Base-by-base conservation (phyloP, 2,113 vertebrate species). In the Poeciliopsis prolifica region DNA sequence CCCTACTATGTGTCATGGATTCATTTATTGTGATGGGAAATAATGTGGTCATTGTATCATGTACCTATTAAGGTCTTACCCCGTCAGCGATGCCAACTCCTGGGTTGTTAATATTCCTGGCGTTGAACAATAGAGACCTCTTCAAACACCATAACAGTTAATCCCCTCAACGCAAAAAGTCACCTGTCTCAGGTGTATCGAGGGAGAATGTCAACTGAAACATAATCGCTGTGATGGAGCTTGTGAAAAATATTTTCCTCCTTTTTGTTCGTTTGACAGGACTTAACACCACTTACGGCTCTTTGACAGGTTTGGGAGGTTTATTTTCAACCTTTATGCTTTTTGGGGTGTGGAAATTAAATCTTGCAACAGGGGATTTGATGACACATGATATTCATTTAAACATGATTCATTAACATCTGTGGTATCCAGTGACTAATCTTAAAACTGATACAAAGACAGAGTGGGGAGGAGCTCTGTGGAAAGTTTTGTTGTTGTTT, bases 151-250 rank as follows among this genome's bases (percentile, higher is more conserved):
- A 88, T 83, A 89, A 89, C 86, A 75, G 91, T 83, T 92, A 91
- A 93, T 93, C 91, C 92, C 85, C 80, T 72, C 58, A 6, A 44
- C 6, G 84, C 67, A 90, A 93, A 58, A 94, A 94, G 93, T 93
- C 92, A 91, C 89, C 80, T 78, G 92, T 93, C 94, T 94, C 92
- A 90, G 90, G 90, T 94, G 90, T 92, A 67, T 89, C 30, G 42
- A 71, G 78, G 75, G 90, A 92, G 87, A 94, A 93, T 93, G 92
- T 92, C 92, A 93, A 65, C 79, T 94, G 93, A 93, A 94, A 94
- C 93, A 88, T 75, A 87, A 94, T 93, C 90, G 31, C 88, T 42
- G 8, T 0, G 81, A 86, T 80, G 79, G 81, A 85, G 74, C 63
- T 65, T 66, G 80, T 68, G 63, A 85, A 92, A 87, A 91, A 90